Conservation (phyloP, 2,888 invertebrate species). For the Chrysolina americana region DNA sequence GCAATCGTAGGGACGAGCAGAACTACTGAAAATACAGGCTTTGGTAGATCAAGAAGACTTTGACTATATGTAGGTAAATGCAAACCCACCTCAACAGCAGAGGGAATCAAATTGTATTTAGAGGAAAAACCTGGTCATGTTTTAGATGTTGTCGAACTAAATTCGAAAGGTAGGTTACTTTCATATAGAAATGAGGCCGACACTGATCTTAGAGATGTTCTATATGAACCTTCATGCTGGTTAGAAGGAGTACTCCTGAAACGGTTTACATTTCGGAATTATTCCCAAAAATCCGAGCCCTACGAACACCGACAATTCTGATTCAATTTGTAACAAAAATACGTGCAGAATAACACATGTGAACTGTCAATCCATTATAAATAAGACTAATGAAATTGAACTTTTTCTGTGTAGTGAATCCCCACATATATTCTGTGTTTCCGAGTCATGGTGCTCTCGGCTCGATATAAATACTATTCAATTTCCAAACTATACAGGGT, state of each 20-base stretch:
- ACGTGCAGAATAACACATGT: not conserved
- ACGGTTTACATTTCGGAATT: not conserved
- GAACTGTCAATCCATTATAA: not conserved
- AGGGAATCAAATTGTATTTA: too few species aligned
- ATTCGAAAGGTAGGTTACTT: not conserved
- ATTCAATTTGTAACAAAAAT: not conserved
- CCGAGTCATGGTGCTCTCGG: too few species aligned
- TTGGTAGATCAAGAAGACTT: not conserved
- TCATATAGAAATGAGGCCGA: not conserved
- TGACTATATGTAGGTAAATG: constrained; percentile 10
- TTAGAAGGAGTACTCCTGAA: not conserved
- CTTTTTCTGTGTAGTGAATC: too few species aligned
- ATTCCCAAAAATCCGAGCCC: not conserved
- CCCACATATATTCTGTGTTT: too few species aligned
- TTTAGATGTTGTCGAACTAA: not conserved
- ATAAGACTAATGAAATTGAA: not conserved
- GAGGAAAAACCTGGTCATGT: not conserved
- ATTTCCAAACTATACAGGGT: too few species aligned
- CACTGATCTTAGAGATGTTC: not conserved
- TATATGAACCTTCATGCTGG: not conserved
- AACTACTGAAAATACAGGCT: not conserved
- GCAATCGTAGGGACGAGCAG: not conserved
- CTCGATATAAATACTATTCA: too few species aligned
- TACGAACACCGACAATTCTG: not conserved
- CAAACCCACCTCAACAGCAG: not conserved